Evolutionary conservation across 2,888 invertebrate species (phyloP).

Genomic region (Brachyptera risi): DNA sequence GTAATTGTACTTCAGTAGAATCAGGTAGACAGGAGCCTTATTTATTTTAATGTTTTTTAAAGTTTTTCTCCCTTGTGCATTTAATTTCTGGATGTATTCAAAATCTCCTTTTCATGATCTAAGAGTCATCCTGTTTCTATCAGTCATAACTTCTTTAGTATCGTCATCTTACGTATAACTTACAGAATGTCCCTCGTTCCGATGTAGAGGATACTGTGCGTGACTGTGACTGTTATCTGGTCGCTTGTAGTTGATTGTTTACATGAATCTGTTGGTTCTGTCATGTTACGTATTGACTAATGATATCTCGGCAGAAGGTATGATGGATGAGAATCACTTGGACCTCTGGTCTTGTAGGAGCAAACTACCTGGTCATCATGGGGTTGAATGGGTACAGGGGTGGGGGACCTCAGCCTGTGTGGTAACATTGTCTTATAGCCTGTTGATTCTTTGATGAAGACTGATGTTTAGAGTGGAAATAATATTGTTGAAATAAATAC

Average conservation of each 20-base stretch:
- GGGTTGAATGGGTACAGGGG: neutral
- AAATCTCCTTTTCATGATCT: no score
- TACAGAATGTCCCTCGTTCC: neutral
- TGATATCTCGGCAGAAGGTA: conserved; percentile 31
- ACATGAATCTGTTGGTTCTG: neutral
- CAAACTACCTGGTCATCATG: conserved; percentile 30
- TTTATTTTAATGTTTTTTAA: no score
- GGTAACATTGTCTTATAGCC: no score
- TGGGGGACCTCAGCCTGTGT: neutral
- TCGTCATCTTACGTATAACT: neutral
- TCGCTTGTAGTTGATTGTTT: neutral
- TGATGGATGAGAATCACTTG: conserved; percentile 31
- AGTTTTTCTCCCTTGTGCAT: no score
- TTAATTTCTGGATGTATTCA: no score
- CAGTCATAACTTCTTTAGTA: neutral
- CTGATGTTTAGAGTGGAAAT: no score
- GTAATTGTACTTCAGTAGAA: no score
- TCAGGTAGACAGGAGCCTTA: no score
- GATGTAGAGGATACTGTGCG: no score
- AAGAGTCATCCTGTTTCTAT: no score
- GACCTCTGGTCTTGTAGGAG: conserved; percentile 26
- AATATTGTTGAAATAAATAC: no score
- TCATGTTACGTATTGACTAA: conserved; percentile 29
- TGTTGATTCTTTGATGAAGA: no score
- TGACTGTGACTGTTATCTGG: neutral